Conservation (phyloP, 1,140 invertebrate species). For the Formica exsecta region DNA sequence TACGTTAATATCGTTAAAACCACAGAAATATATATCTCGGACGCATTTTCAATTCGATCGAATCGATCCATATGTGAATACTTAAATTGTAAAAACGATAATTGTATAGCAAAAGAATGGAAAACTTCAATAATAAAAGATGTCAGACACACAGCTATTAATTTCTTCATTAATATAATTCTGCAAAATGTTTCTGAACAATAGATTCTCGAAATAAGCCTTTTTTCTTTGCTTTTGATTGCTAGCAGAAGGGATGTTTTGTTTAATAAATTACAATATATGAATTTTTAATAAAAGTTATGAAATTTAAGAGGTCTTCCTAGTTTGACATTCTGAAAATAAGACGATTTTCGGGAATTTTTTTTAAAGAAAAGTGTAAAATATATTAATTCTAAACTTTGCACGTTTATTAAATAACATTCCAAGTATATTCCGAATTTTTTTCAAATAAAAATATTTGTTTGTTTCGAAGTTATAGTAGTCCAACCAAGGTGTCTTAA, state of each 20-base stretch:
- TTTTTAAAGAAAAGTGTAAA: too few species aligned
- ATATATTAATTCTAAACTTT: too few species aligned
- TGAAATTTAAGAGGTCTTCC: background rate
- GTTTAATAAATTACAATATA: background rate
- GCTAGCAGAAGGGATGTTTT: background rate
- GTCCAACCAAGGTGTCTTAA: too few species aligned
- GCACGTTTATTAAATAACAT: too few species aligned
- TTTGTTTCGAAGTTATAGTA: too few species aligned
- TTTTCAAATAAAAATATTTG: too few species aligned
- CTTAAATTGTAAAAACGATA: background rate
- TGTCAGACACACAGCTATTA: background rate
- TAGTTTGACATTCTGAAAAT: too few species aligned
- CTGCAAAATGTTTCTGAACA: background rate
- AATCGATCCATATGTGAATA: background rate
- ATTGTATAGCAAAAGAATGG: conserved; percentile 18
- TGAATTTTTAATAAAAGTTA: conserved; percentile 24
- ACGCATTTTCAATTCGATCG: background rate
- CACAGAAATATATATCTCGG: background rate
- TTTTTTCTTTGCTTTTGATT: background rate
- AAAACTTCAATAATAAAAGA: conserved; percentile 6
- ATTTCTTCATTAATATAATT: background rate
- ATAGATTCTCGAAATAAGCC: background rate
- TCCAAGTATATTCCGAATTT: too few species aligned
- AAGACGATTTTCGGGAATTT: too few species aligned
- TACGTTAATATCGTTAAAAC: conserved; percentile 8